Conservation (phyloP, 2,797 vertebrate species). For the Falco novaeseelandiae region DNA sequence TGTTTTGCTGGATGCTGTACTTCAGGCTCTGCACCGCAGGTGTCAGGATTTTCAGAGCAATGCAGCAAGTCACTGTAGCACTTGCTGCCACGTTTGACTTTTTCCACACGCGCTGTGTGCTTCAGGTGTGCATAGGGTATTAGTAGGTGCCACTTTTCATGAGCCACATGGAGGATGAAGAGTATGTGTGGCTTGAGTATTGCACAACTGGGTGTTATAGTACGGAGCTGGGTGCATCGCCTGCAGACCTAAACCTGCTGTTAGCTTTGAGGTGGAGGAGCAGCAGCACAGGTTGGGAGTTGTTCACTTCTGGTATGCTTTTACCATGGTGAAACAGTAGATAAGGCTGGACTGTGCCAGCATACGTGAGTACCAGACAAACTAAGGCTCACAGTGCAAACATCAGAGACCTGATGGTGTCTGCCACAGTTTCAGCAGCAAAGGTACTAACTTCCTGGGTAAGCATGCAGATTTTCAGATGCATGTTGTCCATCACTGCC, state of each 20-base stretch:
- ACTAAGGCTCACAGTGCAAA: neutral
- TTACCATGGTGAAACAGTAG: neutral
- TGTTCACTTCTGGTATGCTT: neutral
- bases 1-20: neutral
- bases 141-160: neutral
- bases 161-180: neutral
- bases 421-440: too few relatives aligned
- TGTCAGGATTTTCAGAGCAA: neutral
- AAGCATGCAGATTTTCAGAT: neutral
- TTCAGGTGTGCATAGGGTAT: neutral
- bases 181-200: fast-evolving
- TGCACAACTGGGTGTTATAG: neutral
- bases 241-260: neutral
- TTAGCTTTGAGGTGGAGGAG: neutral
- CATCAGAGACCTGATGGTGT: neutral
- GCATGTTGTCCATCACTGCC: neutral
- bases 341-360: neutral
- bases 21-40: neutral
- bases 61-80: fast-evolving
- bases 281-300: neutral
- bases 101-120: fast-evolving
- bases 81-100: neutral
- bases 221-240: neutral
- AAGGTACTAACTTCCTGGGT: neutral
- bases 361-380: fast-evolving